These are phyloP conservation scores for Heliconius cydno DNA, from an alignment of 2,888 invertebrate species.

Conservation along the genomic window DNA sequence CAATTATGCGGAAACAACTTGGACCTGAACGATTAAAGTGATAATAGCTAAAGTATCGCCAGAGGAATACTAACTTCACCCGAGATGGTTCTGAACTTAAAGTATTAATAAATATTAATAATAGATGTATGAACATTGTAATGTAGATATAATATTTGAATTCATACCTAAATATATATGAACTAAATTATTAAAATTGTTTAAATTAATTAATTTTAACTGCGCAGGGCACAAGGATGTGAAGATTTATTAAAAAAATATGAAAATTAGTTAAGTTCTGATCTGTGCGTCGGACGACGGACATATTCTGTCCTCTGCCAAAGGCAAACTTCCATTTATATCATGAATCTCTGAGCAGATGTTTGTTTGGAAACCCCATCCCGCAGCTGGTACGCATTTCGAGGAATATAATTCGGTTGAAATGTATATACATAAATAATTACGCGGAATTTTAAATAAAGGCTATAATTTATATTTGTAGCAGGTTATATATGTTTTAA, in stretches of 20 bases:
- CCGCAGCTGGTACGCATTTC: slow-evolving; percentile 2
- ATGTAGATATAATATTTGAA: background rate
- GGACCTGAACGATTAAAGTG: slow-evolving; percentile 4
- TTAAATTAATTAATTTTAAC: too few species aligned
- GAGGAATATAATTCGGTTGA: slow-evolving; percentile 21
- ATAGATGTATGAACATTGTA: background rate
- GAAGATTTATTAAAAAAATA: background rate
- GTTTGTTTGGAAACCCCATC: slow-evolving; percentile 29
- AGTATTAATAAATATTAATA: background rate
- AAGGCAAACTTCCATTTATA: slow-evolving; percentile 34
- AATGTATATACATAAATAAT: slow-evolving; percentile 30
- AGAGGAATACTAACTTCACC: background rate
- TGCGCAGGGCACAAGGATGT: too few species aligned
- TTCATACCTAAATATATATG: too few species aligned
- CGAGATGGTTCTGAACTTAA: background rate
- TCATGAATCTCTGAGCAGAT: slow-evolving; percentile 38
- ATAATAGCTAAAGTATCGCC: slow-evolving; percentile 1
- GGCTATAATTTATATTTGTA: background rate
- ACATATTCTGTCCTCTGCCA: slow-evolving; percentile 25
- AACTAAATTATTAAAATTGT: too few species aligned
- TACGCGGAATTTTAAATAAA: slow-evolving; percentile 25
- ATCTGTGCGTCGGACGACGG: slow-evolving; percentile 30
- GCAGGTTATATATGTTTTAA: background rate
- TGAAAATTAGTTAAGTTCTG: slow-evolving; percentile 26
- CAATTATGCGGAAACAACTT: slow-evolving; percentile 9